Base-by-base conservation (phyloP, 2,113 vertebrate species). In the Symphodus melops region DNA sequence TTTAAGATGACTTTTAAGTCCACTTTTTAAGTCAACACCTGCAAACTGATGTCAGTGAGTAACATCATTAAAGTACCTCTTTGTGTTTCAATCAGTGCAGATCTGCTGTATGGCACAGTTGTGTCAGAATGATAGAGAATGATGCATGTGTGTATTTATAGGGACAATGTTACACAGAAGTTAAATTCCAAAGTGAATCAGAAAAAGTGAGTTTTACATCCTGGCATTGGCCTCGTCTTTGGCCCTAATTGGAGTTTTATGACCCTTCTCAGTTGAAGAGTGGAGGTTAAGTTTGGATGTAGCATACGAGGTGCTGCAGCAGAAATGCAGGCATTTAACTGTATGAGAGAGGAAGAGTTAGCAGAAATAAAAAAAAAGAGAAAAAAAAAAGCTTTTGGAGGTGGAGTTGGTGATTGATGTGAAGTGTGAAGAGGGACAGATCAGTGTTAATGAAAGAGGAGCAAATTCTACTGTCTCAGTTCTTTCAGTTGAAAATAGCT, bases 401-500 rank as follows among this genome's bases (percentile, higher is more conserved):
- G 33, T 19, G 36, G 14, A 63, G 12, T n/a, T 48, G 19, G 46
- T 17, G 14, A 48, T 48, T 48, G 46, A 63, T 36, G 5, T 37
- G 12, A 37, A 8, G 14, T 23, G 25, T 25, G 8, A 52, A 48
- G 62, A 54, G 20, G 21, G 11, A 21, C 21, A 55, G 20, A 52
- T 16, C 16, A 54, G 17, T 17, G 46, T 19, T 48, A 17, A 48
- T 48, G 5, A 51, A 3, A 58, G 17, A 36, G 49, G 39, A 69
- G 12, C 16, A 39, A 5, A n/a, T 58, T 78, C 46, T 62, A 9
- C 16, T 73, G 44, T 57, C 28, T 0, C 36, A n/a, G 20, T 68
- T 77, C 19, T 41, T 81, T 77, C 75, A 39, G 57, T 61, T 37
- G 16, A 69, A 60, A 33, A 10, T 33, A 56, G 37, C 25, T 36